Percentiles rank a stretch among this genome's conserved stretches.
Conservation (phyloP, 2,888 invertebrate species). For the Venusia cambrica region DNA sequence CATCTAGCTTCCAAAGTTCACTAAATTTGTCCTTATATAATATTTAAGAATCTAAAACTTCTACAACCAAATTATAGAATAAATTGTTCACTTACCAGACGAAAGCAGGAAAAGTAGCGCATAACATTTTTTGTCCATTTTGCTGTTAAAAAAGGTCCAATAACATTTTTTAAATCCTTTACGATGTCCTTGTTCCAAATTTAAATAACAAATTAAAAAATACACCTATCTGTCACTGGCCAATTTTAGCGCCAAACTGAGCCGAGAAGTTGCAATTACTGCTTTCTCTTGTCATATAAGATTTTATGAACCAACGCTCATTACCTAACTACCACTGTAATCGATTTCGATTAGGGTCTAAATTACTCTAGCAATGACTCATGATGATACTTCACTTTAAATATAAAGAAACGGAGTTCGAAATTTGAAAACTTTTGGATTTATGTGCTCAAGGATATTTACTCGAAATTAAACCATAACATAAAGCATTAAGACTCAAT, state of each 20-base stretch:
- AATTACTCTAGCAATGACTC: constrained; percentile 33
- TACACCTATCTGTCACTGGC: constrained; percentile 45
- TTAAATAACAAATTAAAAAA: constrained; percentile 33
- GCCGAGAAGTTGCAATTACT: constrained; percentile 37
- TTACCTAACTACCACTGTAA: constrained; percentile 36
- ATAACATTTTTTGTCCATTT: constrained; percentile 36
- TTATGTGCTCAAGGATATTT: constrained; percentile 31
- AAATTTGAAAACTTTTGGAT: constrained; percentile 39
- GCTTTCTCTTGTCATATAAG: constrained; percentile 40
- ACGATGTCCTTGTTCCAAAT: constrained; percentile 25
- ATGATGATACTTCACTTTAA: constrained; percentile 24
- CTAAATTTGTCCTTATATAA: too few relatives aligned
- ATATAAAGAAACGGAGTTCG: constrained; percentile 27
- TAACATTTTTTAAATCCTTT: constrained; percentile 25
- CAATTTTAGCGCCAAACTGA: constrained; percentile 70
- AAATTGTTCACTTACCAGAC: constrained; percentile 42
- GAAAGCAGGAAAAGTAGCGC: constrained; percentile 41
- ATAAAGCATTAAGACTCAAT: neutral
- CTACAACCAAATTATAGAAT: neutral
- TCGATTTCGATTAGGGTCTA: constrained; percentile 10
- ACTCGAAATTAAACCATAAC: constrained; percentile 24
- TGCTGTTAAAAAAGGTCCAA: constrained; percentile 10
- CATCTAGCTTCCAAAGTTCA: too few relatives aligned
- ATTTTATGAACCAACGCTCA: constrained; percentile 27
- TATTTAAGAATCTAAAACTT: constrained; percentile 6